Percentiles rank a stretch among this genome's conserved stretches.
Evolutionary conservation across 2,113 vertebrate species (phyloP).

Genomic region (Capra hircus): DNA sequence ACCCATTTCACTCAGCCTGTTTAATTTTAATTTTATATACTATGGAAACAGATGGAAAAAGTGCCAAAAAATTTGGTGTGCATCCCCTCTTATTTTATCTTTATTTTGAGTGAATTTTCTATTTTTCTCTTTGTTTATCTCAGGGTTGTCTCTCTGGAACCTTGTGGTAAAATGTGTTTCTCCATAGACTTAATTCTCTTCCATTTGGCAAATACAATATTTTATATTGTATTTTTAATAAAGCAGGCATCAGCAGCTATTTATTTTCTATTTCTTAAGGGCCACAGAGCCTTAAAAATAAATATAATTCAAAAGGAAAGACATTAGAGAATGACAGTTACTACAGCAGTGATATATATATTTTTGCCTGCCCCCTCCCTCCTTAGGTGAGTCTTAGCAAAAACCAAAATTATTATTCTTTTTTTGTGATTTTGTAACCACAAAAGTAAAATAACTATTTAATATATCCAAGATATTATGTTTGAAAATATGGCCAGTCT

Average conservation of each 20-base stretch:
- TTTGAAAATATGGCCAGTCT: neutral
- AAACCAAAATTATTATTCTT: constrained; percentile 17
- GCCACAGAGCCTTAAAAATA: neutral
- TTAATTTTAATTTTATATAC: constrained; percentile 52
- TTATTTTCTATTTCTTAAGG: neutral
- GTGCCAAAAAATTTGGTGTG: neutral
- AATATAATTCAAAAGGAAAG: neutral
- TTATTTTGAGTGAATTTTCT: neutral
- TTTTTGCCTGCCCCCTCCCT: neutral
- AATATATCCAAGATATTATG: neutral
- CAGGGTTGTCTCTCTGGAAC: neutral
- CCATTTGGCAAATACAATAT: neutral
- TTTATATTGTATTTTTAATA: constrained; percentile 53
- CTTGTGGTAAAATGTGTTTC: constrained; percentile 18
- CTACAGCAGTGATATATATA: neutral
- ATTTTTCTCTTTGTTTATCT: neutral
- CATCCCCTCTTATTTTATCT: neutral
- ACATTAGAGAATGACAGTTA: neutral
- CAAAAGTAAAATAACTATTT: neutral
- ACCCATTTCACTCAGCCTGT: constrained; percentile 20
- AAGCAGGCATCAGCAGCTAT: neutral
- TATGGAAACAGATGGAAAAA: constrained; percentile 19
- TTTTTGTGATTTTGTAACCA: neutral
- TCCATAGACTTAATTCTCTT: neutral
- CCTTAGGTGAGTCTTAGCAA: neutral